Evolutionary conservation across 1,140 invertebrate species (phyloP), one percentile per base, ranked within the genome.

Genomic region (Tetramorium simillimum): DNA sequence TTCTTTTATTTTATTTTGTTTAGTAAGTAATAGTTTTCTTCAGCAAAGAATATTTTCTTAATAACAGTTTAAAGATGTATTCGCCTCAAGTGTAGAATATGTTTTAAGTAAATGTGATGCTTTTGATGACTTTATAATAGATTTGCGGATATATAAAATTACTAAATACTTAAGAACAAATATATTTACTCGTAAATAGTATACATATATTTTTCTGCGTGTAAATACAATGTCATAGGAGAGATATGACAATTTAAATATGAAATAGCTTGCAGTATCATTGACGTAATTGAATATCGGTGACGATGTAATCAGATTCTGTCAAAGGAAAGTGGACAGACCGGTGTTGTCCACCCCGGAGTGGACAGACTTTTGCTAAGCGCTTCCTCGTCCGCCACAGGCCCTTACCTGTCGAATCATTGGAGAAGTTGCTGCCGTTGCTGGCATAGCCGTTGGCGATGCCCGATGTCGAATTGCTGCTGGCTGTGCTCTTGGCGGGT

Each of bases 361-460:
- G 33, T 33, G 33, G 53, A 82, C 3, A 37, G 28, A 69, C 21
- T 73, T 70, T 60, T 24, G 53, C 51, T 14, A 67, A 10, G 16
- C 18, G 56, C 21, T 51, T 72, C 85, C 53, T 58, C 24, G 18
- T 46, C 33, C 67, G 53, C 53, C 51, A 62, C 43, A 24, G 60
- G 9, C 18, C 51, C 91, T 93, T 94, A 95, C 95, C 95, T 93
- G 93, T 92, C 82, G 93, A 91, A 91, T 94, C 94, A 92, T 95
- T 95, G 92, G 76, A 89, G 9, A 86, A 75, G 67, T 90, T 86
- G 73, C 89, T 88, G 62, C 90, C 89, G 80, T 89, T 89, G 86
- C 86, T 92, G 89, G 90, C 86, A 88, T 93, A 91, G 78, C 94
- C 94, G 86, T 94, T 95, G 87, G 88, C 77, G 81, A 93, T 72